Evolutionary conservation across 2,888 invertebrate genomes (phyloP).

Genomic region (Macroteleia sp.): DNA sequence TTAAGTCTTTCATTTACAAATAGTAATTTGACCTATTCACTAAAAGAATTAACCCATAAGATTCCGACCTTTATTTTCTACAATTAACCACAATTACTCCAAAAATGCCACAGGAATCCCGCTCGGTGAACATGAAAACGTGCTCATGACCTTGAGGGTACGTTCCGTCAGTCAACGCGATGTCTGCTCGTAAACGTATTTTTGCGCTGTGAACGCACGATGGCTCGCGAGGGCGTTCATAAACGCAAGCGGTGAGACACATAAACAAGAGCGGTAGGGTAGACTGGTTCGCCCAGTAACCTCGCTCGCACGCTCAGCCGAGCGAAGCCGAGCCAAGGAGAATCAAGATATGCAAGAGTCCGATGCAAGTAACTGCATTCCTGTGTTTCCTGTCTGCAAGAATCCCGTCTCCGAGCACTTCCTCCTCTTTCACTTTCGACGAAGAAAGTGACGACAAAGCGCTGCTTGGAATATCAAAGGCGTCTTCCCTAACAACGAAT

Average conservation of each 20-base stretch:
- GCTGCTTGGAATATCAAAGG: slow-evolving; percentile 52
- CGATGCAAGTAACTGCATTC: slow-evolving; percentile 72
- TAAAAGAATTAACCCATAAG: too few relatives aligned
- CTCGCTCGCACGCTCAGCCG: slow-evolving; percentile 66
- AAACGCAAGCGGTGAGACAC: slow-evolving; percentile 51
- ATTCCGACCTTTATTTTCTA: too few relatives aligned
- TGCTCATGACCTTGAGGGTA: slow-evolving; percentile 50
- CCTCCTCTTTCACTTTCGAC: slow-evolving; percentile 65
- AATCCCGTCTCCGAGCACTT: slow-evolving; percentile 36
- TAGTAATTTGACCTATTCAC: too few relatives aligned
- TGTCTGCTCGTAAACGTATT: slow-evolving; percentile 49
- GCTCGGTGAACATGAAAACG: too few relatives aligned
- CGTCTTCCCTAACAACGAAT: slow-evolving; percentile 30
- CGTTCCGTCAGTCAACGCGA: slow-evolving; percentile 36
- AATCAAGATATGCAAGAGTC: slow-evolving; percentile 68
- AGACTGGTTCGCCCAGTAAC: slow-evolving; percentile 80
- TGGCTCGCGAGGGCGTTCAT: slow-evolving; percentile 51
- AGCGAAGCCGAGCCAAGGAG: slow-evolving; percentile 64
- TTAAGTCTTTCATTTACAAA: too few relatives aligned
- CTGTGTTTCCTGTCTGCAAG: slow-evolving; percentile 58
- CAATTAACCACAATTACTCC: too few relatives aligned
- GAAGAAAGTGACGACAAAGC: slow-evolving; percentile 62
- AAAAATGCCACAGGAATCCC: too few relatives aligned
- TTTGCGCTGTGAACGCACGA: slow-evolving; percentile 40
- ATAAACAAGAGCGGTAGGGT: slow-evolving; percentile 67